Evolutionary conservation across 1,140 invertebrate genomes (phyloP).

Genomic region (Diachasma alloeum): DNA sequence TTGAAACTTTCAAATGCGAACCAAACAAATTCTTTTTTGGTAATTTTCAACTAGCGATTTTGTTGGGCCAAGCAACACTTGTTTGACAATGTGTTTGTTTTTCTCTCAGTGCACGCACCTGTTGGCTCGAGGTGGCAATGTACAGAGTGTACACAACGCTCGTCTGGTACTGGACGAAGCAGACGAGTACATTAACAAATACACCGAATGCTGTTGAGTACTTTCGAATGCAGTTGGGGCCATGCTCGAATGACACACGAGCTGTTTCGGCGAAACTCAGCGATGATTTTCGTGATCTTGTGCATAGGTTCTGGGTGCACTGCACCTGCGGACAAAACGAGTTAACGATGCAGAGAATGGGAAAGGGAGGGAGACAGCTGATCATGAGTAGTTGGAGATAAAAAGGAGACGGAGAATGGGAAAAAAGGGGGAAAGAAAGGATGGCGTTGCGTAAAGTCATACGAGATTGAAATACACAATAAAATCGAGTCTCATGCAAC

Average conservation of each 20-base stretch:
- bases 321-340: slow-evolving; percentile 52
- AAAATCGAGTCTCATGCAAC: not conserved
- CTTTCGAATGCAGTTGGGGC: slow-evolving; percentile 59
- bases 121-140: slow-evolving; percentile 45
- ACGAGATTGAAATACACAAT: slow-evolving; percentile 1
- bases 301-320: slow-evolving; percentile 59
- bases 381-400: not conserved
- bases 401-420: slow-evolving; percentile 5
- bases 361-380: not conserved
- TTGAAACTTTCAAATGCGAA: no score
- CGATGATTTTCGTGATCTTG: slow-evolving; percentile 51
- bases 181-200: slow-evolving; percentile 43
- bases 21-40: no score
- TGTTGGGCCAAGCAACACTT: no score
- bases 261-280: slow-evolving; percentile 67
- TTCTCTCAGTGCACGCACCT: no score
- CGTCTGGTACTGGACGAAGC: slow-evolving; percentile 46
- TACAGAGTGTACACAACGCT: slow-evolving; percentile 47
- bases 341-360: slow-evolving; percentile 3
- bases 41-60: no score
- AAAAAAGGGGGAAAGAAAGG: not conserved
- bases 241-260: slow-evolving; percentile 63
- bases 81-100: no score
- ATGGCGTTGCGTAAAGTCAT: slow-evolving; percentile 7
- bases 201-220: slow-evolving; percentile 54